Evolutionary conservation across 2,888 invertebrate genomes (phyloP), one percentile per base, ranked within the genome.

Genomic region (Cerastis leucographa): DNA sequence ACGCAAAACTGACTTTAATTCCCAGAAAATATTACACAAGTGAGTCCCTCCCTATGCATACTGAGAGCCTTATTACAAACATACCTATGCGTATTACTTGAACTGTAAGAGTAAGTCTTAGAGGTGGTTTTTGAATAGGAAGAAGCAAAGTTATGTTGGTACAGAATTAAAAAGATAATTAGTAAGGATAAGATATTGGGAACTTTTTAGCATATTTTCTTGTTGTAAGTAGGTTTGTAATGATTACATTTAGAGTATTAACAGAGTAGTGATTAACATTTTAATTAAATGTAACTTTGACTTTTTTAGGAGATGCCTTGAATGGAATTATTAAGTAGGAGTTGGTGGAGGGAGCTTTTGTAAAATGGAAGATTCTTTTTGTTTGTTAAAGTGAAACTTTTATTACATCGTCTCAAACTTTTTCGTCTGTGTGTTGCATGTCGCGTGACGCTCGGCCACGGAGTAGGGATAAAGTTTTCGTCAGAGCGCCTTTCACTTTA

Each of bases 1-100:
- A 88, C 87, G 86, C 86, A 89, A 86, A 89, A 87, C 85, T 85
- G 88, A 88, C 85, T 90, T 89, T 91, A 89, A 91, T 91, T 89
- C 86, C 71, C 86, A 71, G 88, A 90, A 92, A 91, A 92, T 91
- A 92, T 91, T 87, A 85, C 85, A 84, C 85, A 74, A 74, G 81
- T 76, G 76, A 71, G 68, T 80, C 83, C 77, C 85, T 68, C 69
- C 80, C 84, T 83, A 86, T 91, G 91, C 91, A 91, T 91, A 90
- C 87, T 86, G 87, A 91, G 74, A 71, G 78, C 76, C 67, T 51
- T 67, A 80, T 85, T 84, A 86, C 89, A 74, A 84, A 73, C 0
- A 42, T 74, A 67, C 35, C 9, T 12, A 51, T 82, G 71, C 83
- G 22, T 22, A 11, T 44, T 14, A 0, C 0, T 40, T 4, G 17